A percentile compares a stretch with the other conserved stretches of the same genome.
phyloP scores from a whole-genome alignment of 2,113 vertebrate species.

The Catharus bicknelli region DNA sequence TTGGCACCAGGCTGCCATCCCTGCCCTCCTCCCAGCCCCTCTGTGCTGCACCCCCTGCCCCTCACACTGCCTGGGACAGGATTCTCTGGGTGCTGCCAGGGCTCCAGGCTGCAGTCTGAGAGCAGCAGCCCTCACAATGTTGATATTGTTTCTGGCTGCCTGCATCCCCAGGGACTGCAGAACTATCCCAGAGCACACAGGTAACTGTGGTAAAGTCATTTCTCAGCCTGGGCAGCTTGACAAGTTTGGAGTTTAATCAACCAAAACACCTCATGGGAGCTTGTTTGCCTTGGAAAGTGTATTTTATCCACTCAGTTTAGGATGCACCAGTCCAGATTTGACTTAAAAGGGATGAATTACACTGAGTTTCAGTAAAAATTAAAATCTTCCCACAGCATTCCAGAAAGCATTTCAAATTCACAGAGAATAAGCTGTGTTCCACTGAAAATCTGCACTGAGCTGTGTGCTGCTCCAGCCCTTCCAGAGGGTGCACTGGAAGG shows the following conservation, averaged over 20 bases:
- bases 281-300: neutral
- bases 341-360: neutral
- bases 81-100: fast-evolving
- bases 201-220: fast-evolving
- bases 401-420: fast-evolving
- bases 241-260: neutral
- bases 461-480: neutral
- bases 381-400: neutral
- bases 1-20: neutral
- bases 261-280: neutral
- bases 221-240: neutral
- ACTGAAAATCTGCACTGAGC: fast-evolving
- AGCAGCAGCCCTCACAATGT: neutral
- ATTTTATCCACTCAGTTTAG: neutral
- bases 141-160: fast-evolving
- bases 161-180: neutral
- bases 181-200: neutral
- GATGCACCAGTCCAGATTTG: too few species aligned
- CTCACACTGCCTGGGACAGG: fast-evolving
- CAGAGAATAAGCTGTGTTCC: neutral
- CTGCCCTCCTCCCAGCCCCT: neutral
- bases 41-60: neutral
- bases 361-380: neutral
- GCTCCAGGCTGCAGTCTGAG: neutral
- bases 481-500: fast-evolving